A percentile compares a stretch with the other conserved stretches of the same genome.
Evolutionary conservation across 2,888 invertebrate genomes (phyloP).

Genomic region (Doris montereyensis): DNA sequence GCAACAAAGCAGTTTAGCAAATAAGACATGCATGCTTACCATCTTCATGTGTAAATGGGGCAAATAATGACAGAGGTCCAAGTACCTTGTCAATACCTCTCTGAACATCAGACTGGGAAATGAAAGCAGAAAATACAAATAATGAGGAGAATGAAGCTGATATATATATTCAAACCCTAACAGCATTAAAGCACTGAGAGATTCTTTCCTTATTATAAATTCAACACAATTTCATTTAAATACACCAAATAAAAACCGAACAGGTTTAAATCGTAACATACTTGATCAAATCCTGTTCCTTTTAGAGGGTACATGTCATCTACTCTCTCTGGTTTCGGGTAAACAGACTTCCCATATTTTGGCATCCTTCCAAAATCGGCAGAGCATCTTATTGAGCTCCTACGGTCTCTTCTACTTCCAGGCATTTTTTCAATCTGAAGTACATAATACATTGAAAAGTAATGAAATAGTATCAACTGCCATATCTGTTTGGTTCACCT

Average conservation of each 20-base stretch:
- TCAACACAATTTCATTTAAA: no score
- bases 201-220: no score
- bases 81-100: conserved; percentile 61
- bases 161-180: no score
- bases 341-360: conserved; percentile 26
- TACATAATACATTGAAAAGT: no score
- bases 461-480: no score
- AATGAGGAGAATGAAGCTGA: no score
- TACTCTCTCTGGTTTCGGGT: conserved; percentile 47
- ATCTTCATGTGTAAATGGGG: conserved; percentile 65
- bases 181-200: no score
- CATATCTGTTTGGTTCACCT: no score
- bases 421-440: no score
- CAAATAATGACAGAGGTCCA: conserved; percentile 65
- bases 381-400: not conserved
- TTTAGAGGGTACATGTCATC: conserved; percentile 58
- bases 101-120: conserved; percentile 59
- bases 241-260: no score
- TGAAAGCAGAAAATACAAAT: not conserved
- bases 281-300: conserved; percentile 60
- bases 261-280: no score
- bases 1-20: no score
- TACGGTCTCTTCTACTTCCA: not conserved
- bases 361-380: conserved; percentile 25
- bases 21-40: conserved; percentile 49